phyloP scores from a whole-genome alignment of 2,113 vertebrate species.

The Cyprinus carpio region DNA sequence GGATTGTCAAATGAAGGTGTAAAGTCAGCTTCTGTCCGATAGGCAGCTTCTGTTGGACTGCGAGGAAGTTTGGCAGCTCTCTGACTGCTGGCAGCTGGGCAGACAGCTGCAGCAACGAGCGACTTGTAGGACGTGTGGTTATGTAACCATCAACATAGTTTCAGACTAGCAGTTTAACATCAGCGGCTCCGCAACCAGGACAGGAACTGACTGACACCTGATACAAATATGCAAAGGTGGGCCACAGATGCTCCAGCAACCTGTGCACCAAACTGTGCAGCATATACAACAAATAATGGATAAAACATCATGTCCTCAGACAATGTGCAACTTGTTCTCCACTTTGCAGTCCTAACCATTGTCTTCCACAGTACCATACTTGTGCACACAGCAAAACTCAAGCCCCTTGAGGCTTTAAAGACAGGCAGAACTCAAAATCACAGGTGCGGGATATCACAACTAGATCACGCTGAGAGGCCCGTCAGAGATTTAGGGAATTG shows the following conservation, averaged over 20 bases:
- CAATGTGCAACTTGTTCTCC: not conserved
- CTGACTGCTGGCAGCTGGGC: conserved; percentile 53
- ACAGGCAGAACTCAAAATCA: conserved; percentile 27
- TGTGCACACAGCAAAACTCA: not conserved
- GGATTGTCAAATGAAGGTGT: conserved; percentile 36
- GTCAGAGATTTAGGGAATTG: conserved; percentile 15
- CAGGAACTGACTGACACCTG: conserved; percentile 19
- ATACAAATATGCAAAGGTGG: not conserved
- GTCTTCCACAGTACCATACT: not conserved
- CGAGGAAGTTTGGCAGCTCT: conserved; percentile 49
- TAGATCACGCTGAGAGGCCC: not conserved
- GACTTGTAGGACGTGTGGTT: conserved; percentile 46
- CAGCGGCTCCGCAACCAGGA: conserved; percentile 32
- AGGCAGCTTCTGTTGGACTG: conserved; percentile 51
- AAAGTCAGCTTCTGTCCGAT: conserved; percentile 39
- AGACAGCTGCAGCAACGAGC: conserved; percentile 54
- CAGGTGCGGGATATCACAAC: conserved; percentile 31
- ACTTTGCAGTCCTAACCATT: not conserved
- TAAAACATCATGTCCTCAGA: not conserved
- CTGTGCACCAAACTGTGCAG: conserved; percentile 1
- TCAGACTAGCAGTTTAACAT: conserved; percentile 41
- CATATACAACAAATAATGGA: not conserved
- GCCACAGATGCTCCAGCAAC: not conserved
- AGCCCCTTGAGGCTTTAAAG: not conserved
- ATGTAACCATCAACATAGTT: conserved; percentile 50